Percentiles rank a stretch among this genome's conserved stretches.
Evolutionary conservation across 2,113 vertebrate genomes (phyloP).

Genomic region (Phyllostomus discolor): DNA sequence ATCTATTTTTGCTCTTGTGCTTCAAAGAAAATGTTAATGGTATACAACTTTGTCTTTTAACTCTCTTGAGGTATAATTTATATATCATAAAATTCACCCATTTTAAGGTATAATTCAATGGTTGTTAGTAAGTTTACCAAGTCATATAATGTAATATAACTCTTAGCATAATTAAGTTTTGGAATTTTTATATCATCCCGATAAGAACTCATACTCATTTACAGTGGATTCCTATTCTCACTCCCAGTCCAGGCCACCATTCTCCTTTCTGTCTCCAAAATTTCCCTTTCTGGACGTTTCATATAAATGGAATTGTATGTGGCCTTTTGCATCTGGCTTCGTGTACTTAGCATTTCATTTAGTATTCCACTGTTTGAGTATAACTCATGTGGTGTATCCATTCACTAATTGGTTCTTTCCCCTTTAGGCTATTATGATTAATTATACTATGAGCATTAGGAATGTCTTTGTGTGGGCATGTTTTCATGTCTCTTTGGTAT

Average conservation of each 20-base stretch:
- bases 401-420: neutral
- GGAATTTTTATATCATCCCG: neutral
- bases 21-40: neutral
- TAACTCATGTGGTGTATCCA: neutral
- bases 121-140: neutral
- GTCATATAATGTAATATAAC: neutral
- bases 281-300: too few relatives aligned
- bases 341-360: neutral
- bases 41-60: neutral
- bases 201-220: neutral
- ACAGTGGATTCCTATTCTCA: neutral
- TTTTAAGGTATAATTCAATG: neutral
- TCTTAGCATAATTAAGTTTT: neutral
- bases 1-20: neutral
- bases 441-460: neutral
- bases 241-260: too few relatives aligned
- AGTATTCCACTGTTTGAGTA: neutral
- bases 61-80: neutral
- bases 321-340: too few relatives aligned
- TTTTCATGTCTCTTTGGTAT: neutral
- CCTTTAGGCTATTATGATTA: neutral
- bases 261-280: too few relatives aligned
- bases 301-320: too few relatives aligned
- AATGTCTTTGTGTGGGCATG: neutral
- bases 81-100: neutral